A percentile compares a stretch with the other conserved stretches of the same genome.
Evolutionary conservation across 2,113 vertebrate species (phyloP).

Genomic region (Sphyrna mokarran): DNA sequence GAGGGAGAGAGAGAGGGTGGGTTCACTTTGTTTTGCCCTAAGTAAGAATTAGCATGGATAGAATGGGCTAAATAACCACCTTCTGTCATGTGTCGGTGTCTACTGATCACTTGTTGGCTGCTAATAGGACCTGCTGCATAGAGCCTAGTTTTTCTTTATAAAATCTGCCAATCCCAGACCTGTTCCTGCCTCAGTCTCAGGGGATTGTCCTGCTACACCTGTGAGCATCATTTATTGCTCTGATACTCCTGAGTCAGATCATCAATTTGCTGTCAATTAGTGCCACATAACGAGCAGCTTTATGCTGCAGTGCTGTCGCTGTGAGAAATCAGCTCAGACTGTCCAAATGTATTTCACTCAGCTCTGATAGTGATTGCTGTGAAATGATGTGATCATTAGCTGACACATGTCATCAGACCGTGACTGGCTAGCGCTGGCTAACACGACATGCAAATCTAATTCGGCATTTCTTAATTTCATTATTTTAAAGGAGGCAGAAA

Average conservation of each 20-base stretch:
- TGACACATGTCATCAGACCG: not conserved
- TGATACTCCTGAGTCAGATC: not conserved
- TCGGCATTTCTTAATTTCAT: not conserved
- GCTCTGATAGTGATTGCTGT: not conserved
- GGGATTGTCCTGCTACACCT: not conserved
- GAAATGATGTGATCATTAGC: constrained; percentile 10
- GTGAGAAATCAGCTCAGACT: not conserved
- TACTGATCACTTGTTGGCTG: too few relatives aligned
- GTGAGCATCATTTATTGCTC: too few relatives aligned
- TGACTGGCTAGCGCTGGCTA: not conserved
- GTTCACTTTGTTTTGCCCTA: too few relatives aligned
- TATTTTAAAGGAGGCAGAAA: not conserved
- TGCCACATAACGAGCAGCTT: not conserved
- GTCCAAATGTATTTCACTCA: not conserved
- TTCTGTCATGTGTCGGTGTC: not conserved
- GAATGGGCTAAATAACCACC: not conserved
- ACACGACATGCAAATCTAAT: not conserved
- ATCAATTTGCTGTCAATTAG: not conserved
- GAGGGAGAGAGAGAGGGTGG: too few relatives aligned
- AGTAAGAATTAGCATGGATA: not conserved
- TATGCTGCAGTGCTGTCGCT: not conserved
- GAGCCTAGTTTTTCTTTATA: not conserved
- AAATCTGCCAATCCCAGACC: too few relatives aligned
- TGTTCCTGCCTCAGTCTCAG: not conserved
- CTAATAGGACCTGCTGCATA: not conserved